These are phyloP conservation scores for Perccottus glenii DNA, from an alignment of 2,113 vertebrate genomes.

Conservation along the genomic window DNA sequence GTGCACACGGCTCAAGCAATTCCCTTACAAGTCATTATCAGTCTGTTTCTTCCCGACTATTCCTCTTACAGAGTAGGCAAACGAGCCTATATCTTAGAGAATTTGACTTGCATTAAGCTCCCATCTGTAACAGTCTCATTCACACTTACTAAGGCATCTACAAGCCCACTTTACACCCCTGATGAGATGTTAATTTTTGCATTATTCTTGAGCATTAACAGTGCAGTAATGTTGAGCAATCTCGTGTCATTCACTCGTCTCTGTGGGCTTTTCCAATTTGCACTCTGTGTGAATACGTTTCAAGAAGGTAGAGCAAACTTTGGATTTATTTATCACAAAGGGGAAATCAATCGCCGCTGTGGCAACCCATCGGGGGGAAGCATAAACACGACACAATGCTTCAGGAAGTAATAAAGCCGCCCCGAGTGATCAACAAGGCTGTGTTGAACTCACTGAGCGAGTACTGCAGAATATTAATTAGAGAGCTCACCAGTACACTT, in stretches of 20 bases:
- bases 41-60: constrained; percentile 39
- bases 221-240: neutral
- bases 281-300: neutral
- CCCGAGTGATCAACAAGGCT: neutral
- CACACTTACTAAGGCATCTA: too few relatives aligned
- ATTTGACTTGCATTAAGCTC: constrained; percentile 20
- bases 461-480: neutral
- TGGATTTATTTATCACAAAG: constrained; percentile 8
- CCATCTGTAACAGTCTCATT: constrained; percentile 37
- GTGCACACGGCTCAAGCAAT: constrained; percentile 13
- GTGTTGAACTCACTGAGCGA: neutral
- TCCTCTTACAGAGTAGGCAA: constrained; percentile 48
- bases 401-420: constrained; percentile 2
- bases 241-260: constrained; percentile 2
- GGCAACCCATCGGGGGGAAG: neutral
- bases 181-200: neutral
- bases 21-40: constrained; percentile 60
- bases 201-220: too few relatives aligned
- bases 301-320: constrained; percentile 2
- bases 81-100: constrained; percentile 20
- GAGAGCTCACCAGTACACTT: neutral
- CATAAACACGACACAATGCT: neutral
- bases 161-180: neutral
- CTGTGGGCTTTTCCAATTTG: neutral
- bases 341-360: neutral